phyloP scores from a whole-genome alignment of 2,888 invertebrate genomes.

The Syrphus vitripennis region DNA sequence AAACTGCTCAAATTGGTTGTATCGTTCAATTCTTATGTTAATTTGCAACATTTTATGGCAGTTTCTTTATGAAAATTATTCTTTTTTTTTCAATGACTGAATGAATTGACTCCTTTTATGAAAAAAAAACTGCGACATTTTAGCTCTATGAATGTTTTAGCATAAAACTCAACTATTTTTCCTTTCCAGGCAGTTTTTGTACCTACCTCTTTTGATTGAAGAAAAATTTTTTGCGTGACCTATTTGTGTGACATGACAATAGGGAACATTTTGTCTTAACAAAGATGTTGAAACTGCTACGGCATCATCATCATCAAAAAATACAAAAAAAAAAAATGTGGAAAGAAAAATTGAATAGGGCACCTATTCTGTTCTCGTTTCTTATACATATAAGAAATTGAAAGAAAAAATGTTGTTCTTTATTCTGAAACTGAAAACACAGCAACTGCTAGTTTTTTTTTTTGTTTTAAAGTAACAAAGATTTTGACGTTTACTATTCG shows the following conservation, averaged over 20 bases:
- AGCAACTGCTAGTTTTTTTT: not conserved
- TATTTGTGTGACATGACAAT: slow-evolving; percentile 53
- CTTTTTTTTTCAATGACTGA: slow-evolving; percentile 1
- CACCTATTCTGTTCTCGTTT: not conserved
- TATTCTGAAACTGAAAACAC: not conserved
- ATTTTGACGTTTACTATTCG: slow-evolving; percentile 12
- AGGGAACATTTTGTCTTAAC: slow-evolving; percentile 19
- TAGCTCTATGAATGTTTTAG: not conserved
- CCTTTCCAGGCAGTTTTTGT: not conserved
- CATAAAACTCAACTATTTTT: not conserved
- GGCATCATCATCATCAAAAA: not conserved
- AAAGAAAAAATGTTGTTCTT: slow-evolving; percentile 34
- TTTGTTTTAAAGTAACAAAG: slow-evolving; percentile 14
- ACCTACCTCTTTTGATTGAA: not conserved
- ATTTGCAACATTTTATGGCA: slow-evolving; percentile 27
- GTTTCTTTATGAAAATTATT: not conserved
- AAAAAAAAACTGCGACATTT: not conserved
- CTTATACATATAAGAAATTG: slow-evolving; percentile 19
- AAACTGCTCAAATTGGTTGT: slow-evolving; percentile 7
- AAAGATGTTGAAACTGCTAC: slow-evolving; percentile 1
- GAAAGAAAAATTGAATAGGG: not conserved
- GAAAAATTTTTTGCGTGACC: slow-evolving; percentile 38
- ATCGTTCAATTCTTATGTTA: not conserved
- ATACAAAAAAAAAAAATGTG: not conserved
- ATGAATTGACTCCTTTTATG: slow-evolving; percentile 3